Percentiles rank a stretch among this genome's conserved stretches.
phyloP scores from a whole-genome alignment of 2,113 vertebrate species.

The Pipa parva region DNA sequence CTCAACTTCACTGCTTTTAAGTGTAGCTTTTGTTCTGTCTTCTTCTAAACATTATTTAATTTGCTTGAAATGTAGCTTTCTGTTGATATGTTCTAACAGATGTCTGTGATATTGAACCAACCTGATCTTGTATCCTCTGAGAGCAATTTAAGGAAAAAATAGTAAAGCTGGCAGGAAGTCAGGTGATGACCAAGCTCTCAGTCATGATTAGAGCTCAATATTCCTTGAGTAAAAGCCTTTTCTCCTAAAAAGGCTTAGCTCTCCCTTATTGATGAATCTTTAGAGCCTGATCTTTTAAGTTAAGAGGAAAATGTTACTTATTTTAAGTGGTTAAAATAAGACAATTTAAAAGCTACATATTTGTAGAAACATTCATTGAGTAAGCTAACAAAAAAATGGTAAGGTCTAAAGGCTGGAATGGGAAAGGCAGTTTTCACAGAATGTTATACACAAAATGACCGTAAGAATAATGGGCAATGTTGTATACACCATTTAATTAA shows the following conservation, averaged over 20 bases:
- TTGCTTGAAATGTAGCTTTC: conserved; percentile 33
- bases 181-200: conserved; percentile 39
- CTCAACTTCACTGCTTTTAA: conserved; percentile 28
- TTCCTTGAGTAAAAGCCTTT: conserved; percentile 38
- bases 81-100: conserved; percentile 41
- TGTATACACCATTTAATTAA: too few relatives aligned
- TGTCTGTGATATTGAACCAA: conserved; percentile 41
- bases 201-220: conserved; percentile 43
- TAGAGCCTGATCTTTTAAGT: conserved; percentile 33
- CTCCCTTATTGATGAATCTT: conserved; percentile 38
- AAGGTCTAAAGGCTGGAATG: background rate
- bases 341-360: conserved; percentile 25
- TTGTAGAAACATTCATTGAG: conserved; percentile 1
- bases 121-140: conserved; percentile 38
- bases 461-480: too few relatives aligned
- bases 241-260: conserved; percentile 23
- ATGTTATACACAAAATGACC: background rate
- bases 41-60: conserved; percentile 41
- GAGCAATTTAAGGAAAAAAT: conserved; percentile 43
- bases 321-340: conserved; percentile 16
- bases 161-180: conserved; percentile 39
- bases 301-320: conserved; percentile 27
- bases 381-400: conserved; percentile 2
- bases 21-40: conserved; percentile 28
- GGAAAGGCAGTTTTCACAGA: background rate